These are phyloP conservation scores for Syngnathus acus DNA, from an alignment of 2,797 vertebrate genomes.

Conservation along the genomic window DNA sequence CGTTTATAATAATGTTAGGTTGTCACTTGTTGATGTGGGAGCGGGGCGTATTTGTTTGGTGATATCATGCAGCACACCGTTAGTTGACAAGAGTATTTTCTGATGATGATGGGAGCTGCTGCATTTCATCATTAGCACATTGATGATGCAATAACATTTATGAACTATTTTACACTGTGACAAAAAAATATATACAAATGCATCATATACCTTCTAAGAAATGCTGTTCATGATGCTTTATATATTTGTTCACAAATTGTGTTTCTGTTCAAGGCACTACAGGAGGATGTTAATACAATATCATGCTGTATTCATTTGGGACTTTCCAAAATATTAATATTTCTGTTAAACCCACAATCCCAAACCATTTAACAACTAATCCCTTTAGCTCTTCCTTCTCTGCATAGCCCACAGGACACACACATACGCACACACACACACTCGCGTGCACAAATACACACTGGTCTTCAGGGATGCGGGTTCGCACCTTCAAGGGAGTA, in stretches of 20 bases:
- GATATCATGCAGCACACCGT: too few relatives aligned
- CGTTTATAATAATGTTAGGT: background rate
- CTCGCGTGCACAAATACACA: background rate
- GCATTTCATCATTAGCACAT: too few relatives aligned
- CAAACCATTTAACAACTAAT: slow-evolving; percentile 43
- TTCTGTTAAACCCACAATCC: slow-evolving; percentile 34
- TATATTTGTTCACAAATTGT: background rate
- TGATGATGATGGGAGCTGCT: too few relatives aligned
- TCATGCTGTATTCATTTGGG: slow-evolving; percentile 26
- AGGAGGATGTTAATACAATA: slow-evolving; percentile 22
- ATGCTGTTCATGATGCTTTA: background rate
- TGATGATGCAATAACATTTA: too few relatives aligned
- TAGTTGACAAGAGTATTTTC: too few relatives aligned
- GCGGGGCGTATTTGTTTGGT: too few relatives aligned
- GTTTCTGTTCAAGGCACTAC: background rate
- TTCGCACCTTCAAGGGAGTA: background rate
- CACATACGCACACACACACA: background rate
- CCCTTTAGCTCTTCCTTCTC: slow-evolving; percentile 37
- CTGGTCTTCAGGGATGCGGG: background rate
- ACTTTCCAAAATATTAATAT: slow-evolving; percentile 43
- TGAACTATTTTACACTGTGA: too few relatives aligned
- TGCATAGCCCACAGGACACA: slow-evolving; percentile 35
- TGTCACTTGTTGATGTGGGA: background rate
- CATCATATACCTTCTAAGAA: background rate
- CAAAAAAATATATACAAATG: too few relatives aligned